phyloP scores from a whole-genome alignment of 2,888 invertebrate genomes.

The Loripinus fragilis region DNA sequence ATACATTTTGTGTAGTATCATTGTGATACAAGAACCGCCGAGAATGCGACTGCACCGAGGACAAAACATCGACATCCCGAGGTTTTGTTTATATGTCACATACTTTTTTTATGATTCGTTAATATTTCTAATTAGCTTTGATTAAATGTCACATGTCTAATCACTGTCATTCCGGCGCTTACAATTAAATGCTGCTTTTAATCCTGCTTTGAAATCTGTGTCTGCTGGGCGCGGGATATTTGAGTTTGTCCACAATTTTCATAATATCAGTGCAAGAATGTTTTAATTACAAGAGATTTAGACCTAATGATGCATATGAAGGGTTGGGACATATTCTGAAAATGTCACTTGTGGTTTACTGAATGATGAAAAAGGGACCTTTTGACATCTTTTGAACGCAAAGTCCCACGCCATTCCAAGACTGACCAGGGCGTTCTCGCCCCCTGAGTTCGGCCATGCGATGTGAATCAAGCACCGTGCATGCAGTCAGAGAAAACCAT shows the following conservation, averaged over 20 bases:
- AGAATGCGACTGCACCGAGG: no score
- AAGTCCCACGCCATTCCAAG: no score
- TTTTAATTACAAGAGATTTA: constrained; percentile 10
- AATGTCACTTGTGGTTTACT: neutral
- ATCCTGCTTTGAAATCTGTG: constrained; percentile 9
- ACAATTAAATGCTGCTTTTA: neutral
- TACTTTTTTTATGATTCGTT: constrained; percentile 8
- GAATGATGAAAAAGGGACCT: no score
- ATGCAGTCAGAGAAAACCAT: no score
- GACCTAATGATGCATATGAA: neutral
- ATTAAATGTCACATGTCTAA: constrained; percentile 11
- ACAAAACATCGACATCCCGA: no score
- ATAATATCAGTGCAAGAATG: constrained; percentile 5
- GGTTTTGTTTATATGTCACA: neutral
- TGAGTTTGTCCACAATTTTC: constrained; percentile 1
- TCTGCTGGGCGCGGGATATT: neutral
- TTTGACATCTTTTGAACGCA: no score
- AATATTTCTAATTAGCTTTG: constrained; percentile 8
- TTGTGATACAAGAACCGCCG: no score
- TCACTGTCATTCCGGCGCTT: constrained; percentile 17
- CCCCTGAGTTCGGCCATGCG: no score
- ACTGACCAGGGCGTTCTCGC: no score
- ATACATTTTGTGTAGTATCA: no score
- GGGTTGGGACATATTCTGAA: neutral
- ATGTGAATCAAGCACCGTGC: no score